Evolutionary conservation across 2,888 invertebrate genomes (phyloP).

Genomic region (Tenthredo notha): DNA sequence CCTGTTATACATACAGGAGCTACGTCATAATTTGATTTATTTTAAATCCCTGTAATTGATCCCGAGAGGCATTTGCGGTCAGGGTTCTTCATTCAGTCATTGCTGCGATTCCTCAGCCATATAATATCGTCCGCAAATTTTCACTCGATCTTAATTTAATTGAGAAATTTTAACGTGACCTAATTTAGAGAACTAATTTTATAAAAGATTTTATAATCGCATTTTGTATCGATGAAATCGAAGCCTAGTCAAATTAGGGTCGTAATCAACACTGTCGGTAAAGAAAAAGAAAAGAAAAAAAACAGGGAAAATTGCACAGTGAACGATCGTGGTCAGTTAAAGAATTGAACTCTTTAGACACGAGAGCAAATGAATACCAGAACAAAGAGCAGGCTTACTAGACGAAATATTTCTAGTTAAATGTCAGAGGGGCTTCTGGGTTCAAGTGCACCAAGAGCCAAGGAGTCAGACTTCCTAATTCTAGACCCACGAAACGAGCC

Average conservation of each 20-base stretch:
- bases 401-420: conserved; percentile 7
- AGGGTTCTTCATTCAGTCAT: background rate
- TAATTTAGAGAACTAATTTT: background rate
- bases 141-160: background rate
- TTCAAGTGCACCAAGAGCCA: conserved; percentile 24
- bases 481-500: conserved; percentile 23
- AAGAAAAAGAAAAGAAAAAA: background rate
- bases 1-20: background rate
- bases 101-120: background rate
- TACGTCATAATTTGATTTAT: conserved; percentile 3
- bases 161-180: background rate
- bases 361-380: background rate
- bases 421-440: conserved; percentile 18
- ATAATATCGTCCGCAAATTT: background rate
- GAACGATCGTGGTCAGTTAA: background rate
- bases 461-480: conserved; percentile 7
- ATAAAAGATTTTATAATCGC: conserved; percentile 4
- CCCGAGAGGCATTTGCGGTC: background rate
- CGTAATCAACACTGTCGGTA: background rate
- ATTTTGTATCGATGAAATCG: background rate
- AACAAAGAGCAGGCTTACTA: conserved; percentile 4
- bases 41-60: conserved; percentile 13
- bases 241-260: background rate
- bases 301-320: background rate
- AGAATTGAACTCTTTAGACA: background rate